A percentile compares a stretch with the other conserved stretches of the same genome.
Evolutionary conservation across 2,113 vertebrate genomes (phyloP).

Genomic region (Brienomyrus brachyistius): DNA sequence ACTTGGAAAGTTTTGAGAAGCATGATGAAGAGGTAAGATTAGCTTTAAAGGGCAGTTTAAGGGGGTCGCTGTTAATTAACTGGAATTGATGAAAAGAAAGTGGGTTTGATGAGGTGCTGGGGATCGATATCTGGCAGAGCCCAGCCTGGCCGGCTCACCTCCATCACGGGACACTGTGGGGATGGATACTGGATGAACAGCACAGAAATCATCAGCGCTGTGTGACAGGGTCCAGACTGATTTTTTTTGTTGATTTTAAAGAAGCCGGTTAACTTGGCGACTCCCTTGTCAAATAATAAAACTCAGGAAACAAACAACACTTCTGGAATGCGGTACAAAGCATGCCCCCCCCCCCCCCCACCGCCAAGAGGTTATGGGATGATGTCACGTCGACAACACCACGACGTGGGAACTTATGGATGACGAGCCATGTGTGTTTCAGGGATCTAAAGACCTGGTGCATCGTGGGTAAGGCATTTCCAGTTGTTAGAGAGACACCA

Average conservation of each 20-base stretch:
- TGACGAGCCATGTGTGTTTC: neutral
- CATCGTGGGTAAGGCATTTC: neutral
- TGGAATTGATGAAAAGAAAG: constrained; percentile 1
- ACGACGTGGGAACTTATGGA: neutral
- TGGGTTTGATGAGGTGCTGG: neutral
- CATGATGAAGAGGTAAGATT: neutral
- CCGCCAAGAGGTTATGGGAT: neutral
- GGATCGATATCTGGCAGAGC: constrained; percentile 8
- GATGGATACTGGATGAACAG: too few species aligned
- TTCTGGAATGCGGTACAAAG: neutral
- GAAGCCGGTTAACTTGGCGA: neutral
- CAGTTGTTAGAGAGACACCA: neutral
- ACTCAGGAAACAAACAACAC: neutral
- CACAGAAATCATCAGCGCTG: neutral
- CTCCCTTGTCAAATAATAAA: neutral
- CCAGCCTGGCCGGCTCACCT: neutral
- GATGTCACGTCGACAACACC: neutral
- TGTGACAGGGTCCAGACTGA: neutral
- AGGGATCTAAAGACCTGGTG: neutral
- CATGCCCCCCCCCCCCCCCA: neutral
- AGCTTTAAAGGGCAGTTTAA: constrained; percentile 8
- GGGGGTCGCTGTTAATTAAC: neutral
- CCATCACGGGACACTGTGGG: neutral
- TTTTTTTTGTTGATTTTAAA: neutral
- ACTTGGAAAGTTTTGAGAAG: neutral